phyloP scores from a whole-genome alignment of 2,797 vertebrate species.

The Pogonophryne albipinna region DNA sequence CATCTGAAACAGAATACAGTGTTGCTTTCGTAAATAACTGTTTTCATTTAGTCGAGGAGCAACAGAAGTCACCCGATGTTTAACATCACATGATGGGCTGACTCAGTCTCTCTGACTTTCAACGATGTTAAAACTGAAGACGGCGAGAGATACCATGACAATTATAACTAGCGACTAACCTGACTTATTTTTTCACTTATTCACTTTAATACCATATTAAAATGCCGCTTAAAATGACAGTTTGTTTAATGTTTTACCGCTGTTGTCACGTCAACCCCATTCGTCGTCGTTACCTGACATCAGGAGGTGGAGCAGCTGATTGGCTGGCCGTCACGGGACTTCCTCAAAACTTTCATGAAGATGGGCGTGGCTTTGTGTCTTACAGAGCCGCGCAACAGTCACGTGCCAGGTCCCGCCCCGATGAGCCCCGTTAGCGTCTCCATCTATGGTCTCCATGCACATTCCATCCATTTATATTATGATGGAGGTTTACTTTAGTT shows the following conservation, averaged over 20 bases:
- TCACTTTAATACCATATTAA: background rate
- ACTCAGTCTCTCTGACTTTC: background rate
- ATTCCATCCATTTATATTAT: too few relatives aligned
- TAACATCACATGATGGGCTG: slow-evolving; percentile 63
- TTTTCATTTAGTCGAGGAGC: slow-evolving; percentile 1
- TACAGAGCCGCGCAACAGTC: too few relatives aligned
- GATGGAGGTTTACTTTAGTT: too few relatives aligned
- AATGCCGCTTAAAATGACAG: background rate
- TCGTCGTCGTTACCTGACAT: background rate
- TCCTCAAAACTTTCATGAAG: too few relatives aligned
- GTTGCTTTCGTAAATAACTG: background rate
- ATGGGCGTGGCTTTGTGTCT: too few relatives aligned
- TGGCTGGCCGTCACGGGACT: slow-evolving; percentile 34
- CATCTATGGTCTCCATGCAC: too few relatives aligned
- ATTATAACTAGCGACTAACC: accelerated
- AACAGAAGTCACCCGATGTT: slow-evolving; percentile 15
- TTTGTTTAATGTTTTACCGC: slow-evolving; percentile 38
- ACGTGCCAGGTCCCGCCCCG: too few relatives aligned
- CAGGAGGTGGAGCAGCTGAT: slow-evolving; percentile 49
- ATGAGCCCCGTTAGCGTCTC: too few relatives aligned
- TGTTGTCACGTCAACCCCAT: slow-evolving; percentile 47
- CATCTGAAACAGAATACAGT: slow-evolving; percentile 68
- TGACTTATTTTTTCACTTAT: accelerated
- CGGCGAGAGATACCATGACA: accelerated
- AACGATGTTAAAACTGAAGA: background rate